Evolutionary conservation across 2,113 vertebrate species (phyloP).

Genomic region (Phalacrocorax aristotelis): DNA sequence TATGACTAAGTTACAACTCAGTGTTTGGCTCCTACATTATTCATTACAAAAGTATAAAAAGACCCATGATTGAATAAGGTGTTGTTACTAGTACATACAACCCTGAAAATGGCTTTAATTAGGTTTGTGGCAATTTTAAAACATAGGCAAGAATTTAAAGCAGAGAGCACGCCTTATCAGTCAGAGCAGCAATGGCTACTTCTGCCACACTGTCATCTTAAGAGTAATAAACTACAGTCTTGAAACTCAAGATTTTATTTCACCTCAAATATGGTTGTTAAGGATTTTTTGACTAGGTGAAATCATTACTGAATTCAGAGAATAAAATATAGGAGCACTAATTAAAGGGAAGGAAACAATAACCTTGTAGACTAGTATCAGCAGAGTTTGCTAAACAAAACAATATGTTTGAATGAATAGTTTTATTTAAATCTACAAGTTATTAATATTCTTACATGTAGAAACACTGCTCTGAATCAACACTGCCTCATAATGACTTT

Average conservation of each 20-base stretch:
- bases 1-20: neutral
- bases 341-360: neutral
- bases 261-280: neutral
- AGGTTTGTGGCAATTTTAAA: neutral
- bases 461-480: neutral
- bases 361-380: neutral
- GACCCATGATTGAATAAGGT: neutral
- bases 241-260: neutral
- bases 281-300: neutral
- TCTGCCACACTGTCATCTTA: neutral
- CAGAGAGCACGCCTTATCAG: neutral
- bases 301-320: neutral
- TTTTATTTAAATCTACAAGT: neutral
- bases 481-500: neutral
- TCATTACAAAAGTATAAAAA: neutral
- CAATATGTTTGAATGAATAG: neutral
- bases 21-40: neutral
- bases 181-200: neutral
- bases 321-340: neutral
- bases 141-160: neutral
- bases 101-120: neutral
- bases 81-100: neutral
- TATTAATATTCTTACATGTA: neutral
- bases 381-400: neutral
- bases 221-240: neutral